phyloP scores from a whole-genome alignment of 2,797 vertebrate species.

The Catharus ustulatus region DNA sequence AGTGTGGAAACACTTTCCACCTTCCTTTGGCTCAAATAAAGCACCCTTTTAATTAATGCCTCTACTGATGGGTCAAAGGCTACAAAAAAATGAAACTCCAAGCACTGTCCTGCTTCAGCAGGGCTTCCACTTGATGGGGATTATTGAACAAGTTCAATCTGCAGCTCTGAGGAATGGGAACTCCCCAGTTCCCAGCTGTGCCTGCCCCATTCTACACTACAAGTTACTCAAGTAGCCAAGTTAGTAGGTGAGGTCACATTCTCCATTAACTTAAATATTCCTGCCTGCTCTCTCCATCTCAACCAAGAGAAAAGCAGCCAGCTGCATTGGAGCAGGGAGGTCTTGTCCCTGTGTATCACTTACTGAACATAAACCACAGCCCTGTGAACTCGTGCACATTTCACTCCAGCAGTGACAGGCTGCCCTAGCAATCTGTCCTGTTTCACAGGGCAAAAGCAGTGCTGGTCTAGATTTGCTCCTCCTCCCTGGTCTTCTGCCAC shows the following conservation, averaged over 20 bases:
- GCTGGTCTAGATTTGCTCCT: background rate
- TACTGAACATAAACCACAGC: background rate
- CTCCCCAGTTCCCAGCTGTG: background rate
- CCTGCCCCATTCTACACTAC: background rate
- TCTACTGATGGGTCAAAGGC: background rate
- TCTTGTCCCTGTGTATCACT: rapidly evolving
- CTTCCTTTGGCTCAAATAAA: background rate
- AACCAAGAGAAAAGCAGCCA: background rate
- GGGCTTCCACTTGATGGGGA: background rate
- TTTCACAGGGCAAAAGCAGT: background rate
- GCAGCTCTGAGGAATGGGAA: background rate
- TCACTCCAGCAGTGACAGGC: background rate
- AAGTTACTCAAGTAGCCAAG: background rate
- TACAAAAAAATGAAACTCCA: background rate
- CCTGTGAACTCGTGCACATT: background rate
- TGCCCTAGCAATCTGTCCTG: background rate
- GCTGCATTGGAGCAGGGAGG: background rate
- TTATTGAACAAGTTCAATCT: background rate
- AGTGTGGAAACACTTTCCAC: background rate
- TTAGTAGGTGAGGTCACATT: background rate
- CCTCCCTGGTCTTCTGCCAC: background rate
- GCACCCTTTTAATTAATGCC: background rate
- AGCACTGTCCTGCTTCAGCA: background rate
- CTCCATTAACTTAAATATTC: background rate
- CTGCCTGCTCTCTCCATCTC: background rate